Conservation (phyloP, 1,140 invertebrate genomes). For the Atopsyche davidsoni region DNA sequence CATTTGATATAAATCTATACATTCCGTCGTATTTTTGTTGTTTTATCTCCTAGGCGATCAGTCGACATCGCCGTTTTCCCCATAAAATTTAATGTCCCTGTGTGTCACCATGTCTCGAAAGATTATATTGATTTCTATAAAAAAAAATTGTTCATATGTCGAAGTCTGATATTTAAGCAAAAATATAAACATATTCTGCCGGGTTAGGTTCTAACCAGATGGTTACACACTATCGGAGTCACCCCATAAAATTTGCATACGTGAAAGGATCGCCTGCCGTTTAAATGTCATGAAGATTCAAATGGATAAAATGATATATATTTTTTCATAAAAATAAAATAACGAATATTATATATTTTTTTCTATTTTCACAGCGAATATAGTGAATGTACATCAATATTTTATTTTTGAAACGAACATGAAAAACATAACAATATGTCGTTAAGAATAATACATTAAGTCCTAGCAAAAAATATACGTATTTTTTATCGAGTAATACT, state of each 20-base stretch:
- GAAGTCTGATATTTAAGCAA: not conserved
- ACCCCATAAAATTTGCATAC: slow-evolving; percentile 28
- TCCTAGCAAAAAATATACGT: not conserved
- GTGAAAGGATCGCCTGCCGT: slow-evolving; percentile 17
- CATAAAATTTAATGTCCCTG: slow-evolving; percentile 10
- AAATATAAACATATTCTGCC: no score
- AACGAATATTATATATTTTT: not conserved
- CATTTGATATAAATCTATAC: no score
- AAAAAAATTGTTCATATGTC: slow-evolving; percentile 1
- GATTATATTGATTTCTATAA: no score
- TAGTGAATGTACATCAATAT: not conserved
- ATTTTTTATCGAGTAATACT: not conserved
- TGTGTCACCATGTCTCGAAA: no score
- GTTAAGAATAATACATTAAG: not conserved
- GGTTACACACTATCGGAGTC: slow-evolving; percentile 22
- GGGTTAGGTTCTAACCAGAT: slow-evolving; percentile 22
- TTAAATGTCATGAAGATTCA: slow-evolving; percentile 24
- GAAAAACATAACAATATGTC: no score
- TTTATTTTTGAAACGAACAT: no score
- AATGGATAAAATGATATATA: not conserved
- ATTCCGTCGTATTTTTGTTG: no score
- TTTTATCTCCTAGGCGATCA: no score
- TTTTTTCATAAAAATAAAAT: not conserved
- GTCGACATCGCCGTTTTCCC: no score
- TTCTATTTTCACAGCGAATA: not conserved